Conservation (phyloP, 2,797 vertebrate species). For the Coilia nasus region DNA sequence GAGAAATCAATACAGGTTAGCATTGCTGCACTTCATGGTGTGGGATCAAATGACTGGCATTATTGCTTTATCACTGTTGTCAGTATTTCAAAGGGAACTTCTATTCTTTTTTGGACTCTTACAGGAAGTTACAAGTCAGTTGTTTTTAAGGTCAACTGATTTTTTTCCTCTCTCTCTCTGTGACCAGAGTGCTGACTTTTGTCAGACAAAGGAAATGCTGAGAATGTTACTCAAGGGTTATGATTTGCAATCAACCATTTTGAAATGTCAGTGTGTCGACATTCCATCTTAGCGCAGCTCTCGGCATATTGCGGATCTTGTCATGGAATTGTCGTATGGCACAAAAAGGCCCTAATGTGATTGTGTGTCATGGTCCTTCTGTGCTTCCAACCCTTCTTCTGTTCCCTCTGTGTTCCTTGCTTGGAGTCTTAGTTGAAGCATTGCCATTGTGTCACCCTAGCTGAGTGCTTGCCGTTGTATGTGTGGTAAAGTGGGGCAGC, state of each 20-base stretch:
- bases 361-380: background rate
- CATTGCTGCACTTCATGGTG: background rate
- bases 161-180: background rate
- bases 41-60: background rate
- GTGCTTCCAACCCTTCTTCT: background rate
- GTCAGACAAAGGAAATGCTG: background rate
- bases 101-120: background rate
- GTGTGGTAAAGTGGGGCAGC: too few species aligned
- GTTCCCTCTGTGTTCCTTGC: background rate
- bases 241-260: background rate
- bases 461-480: background rate
- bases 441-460: background rate
- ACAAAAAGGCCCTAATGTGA: background rate
- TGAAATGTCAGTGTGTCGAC: background rate
- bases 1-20: background rate
- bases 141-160: background rate
- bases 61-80: background rate
- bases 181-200: slow-evolving; percentile 1
- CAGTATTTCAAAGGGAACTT: background rate
- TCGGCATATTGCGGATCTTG: background rate
- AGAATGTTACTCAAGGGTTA: background rate
- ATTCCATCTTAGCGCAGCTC: background rate
- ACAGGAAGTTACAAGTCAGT: background rate
- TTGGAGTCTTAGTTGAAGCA: background rate
- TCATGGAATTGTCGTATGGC: background rate